Base-by-base conservation (phyloP, 2,113 vertebrate genomes). In the Euleptes europaea region DNA sequence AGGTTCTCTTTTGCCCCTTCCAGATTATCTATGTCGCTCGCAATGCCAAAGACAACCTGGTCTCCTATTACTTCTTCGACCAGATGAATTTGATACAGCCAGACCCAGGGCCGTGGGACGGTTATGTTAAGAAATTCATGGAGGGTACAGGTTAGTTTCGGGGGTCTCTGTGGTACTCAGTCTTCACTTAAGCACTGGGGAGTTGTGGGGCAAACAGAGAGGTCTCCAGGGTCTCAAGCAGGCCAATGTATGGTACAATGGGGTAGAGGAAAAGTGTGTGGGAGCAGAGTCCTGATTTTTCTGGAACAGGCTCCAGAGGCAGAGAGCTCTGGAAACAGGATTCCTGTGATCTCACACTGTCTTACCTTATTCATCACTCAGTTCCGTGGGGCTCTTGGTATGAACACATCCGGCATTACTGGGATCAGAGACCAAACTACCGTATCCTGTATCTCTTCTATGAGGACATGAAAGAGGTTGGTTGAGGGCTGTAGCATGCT, bases 51-150 rank as follows among this genome's bases (percentile, higher is more conserved):
- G 97, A 97, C 90, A 95, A 78, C 21, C 89, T 91, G 5, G 96
- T 97, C 21, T 97, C 97, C 42, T 97, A 95, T 83, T 97, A 93
- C 83, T 95, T 97, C 83, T 97, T 97, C 92, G 91, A 93, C 47
- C 95, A 93, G 77, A 97, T 97, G 97, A 96, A 91, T 76, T 67
- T 3, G 35, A 35, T 54, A 14, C 19, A 96, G 7, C 97, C 96
- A 33, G 94, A 97, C 0, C 94, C 97, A n/a, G 95, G 94, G n/a
- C 92, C 96, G 26, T 97, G 95, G 97, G 94, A 92, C 57, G 95
- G 84, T 14, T 97, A 88, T 78, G 42, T 97, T 4, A 88, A 96
- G 67, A 83, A 47, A 23, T 97, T 97, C 91, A 94, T 95, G 92
- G 89, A 93, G 9, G 97, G 96, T 54, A 95, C 96, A 42, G 75